phyloP scores from a whole-genome alignment of 2,113 vertebrate species.

The Sminthopsis crassicaudata region DNA sequence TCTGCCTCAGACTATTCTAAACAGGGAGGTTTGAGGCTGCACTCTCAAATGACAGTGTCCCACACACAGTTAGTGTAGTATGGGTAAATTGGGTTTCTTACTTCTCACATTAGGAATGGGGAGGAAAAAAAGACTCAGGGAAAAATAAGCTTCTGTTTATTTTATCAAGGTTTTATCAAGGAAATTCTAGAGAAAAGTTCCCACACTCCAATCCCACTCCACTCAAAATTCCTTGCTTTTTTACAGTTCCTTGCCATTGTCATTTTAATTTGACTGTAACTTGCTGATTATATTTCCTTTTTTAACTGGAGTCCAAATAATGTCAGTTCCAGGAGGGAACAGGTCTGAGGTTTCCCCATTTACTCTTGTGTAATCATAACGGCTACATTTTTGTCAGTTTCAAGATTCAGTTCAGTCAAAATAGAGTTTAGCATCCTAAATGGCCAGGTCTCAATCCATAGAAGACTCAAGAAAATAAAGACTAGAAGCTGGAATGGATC shows the following conservation, averaged over 20 bases:
- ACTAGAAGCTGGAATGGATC: conserved; percentile 16
- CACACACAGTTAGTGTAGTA: conserved; percentile 70
- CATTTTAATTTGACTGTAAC: conserved; percentile 67
- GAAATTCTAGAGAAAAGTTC: conserved; percentile 78
- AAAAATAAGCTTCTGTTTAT: conserved; percentile 75
- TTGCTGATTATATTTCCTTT: conserved; percentile 69
- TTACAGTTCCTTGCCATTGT: conserved; percentile 51
- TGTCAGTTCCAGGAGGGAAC: conserved; percentile 62
- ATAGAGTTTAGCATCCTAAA: conserved; percentile 42
- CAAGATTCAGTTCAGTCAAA: conserved; percentile 49
- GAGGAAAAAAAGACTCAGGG: conserved; percentile 68
- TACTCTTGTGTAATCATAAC: conserved; percentile 71
- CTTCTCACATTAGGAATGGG: conserved; percentile 73
- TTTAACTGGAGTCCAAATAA: conserved; percentile 52
- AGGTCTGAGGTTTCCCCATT: conserved; percentile 69
- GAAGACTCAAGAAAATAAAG: background rate
- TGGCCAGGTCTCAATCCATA: conserved; percentile 9
- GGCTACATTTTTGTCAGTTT: conserved; percentile 61
- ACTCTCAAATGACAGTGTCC: conserved; percentile 70
- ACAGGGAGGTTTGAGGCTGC: conserved; percentile 61
- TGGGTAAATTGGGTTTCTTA: conserved; percentile 71
- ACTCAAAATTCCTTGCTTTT: conserved; percentile 62
- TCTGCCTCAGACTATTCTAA: conserved; percentile 53
- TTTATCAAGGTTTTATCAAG: conserved; percentile 76
- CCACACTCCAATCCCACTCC: conserved; percentile 71